These are phyloP conservation scores for Anthoptus insignis DNA, from an alignment of 2,888 invertebrate genomes.

Conservation along the genomic window DNA sequence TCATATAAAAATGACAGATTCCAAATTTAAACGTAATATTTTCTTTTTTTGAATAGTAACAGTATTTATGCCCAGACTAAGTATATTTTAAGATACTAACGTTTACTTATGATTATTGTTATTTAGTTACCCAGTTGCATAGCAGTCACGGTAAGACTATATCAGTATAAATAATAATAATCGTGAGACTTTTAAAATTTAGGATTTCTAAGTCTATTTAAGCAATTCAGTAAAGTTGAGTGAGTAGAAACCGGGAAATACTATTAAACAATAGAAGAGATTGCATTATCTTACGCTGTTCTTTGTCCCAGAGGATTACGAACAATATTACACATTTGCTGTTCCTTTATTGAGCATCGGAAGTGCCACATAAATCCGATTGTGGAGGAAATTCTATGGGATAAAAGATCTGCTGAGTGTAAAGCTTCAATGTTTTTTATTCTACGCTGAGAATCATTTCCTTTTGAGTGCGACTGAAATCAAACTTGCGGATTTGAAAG, in stretches of 20 bases:
- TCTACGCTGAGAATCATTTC: background rate
- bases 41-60: no score
- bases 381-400: background rate
- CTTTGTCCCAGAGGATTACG: slow-evolving; percentile 9
- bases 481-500: background rate
- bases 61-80: no score
- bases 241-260: slow-evolving; percentile 1
- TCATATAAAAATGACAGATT: no score
- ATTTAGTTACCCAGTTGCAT: no score
- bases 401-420: slow-evolving; percentile 3
- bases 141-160: no score
- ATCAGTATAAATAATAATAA: no score
- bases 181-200: no score
- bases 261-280: slow-evolving; percentile 15
- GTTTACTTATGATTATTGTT: no score
- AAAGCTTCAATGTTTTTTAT: background rate
- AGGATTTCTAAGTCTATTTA: no score
- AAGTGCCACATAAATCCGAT: slow-evolving; percentile 6
- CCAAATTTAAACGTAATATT: no score
- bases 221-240: slow-evolving; percentile 9
- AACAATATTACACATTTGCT: slow-evolving; percentile 7
- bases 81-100: no score
- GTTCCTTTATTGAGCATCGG: slow-evolving; percentile 3
- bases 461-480: background rate
- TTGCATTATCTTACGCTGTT: slow-evolving; percentile 20